Evolutionary conservation across 2,888 invertebrate species (phyloP).

Genomic region (Dinocampus coccinellae): DNA sequence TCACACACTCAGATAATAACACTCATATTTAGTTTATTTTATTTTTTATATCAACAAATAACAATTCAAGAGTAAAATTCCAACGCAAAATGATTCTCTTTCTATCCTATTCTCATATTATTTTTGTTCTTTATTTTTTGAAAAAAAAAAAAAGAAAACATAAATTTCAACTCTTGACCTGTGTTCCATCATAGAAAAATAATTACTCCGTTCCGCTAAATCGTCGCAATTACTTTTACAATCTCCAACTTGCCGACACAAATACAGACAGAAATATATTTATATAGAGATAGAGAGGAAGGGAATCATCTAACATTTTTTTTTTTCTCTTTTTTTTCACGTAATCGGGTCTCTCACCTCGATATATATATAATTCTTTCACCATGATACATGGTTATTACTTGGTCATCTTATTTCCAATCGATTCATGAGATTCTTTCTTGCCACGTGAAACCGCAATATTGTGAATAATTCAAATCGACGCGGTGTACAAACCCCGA

Average conservation of each 20-base stretch:
- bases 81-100: conserved; percentile 1
- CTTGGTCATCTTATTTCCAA: conserved; percentile 29
- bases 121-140: conserved; percentile 10
- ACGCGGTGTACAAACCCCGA: conserved; percentile 10
- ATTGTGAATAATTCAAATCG: conserved; percentile 6
- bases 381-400: conserved; percentile 49
- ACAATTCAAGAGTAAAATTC: not conserved
- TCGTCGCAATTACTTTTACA: conserved; percentile 43
- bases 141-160: no score
- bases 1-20: not conserved
- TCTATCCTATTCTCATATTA: no score
- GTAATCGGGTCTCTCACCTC: conserved; percentile 13
- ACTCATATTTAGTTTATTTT: no score
- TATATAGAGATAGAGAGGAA: conserved; percentile 13
- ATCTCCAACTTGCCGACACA: conserved; percentile 28
- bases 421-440: conserved; percentile 34
- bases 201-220: conserved; percentile 47
- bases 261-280: not conserved
- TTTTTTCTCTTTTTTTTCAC: not conserved
- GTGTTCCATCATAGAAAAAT: conserved; percentile 38
- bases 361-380: conserved; percentile 43
- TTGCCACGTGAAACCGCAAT: conserved; percentile 34
- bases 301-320: conserved; percentile 7
- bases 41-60: not conserved
- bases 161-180: conserved; percentile 25